These are phyloP conservation scores for Mantis religiosa DNA, from an alignment of 2,888 invertebrate species.

Conservation along the genomic window DNA sequence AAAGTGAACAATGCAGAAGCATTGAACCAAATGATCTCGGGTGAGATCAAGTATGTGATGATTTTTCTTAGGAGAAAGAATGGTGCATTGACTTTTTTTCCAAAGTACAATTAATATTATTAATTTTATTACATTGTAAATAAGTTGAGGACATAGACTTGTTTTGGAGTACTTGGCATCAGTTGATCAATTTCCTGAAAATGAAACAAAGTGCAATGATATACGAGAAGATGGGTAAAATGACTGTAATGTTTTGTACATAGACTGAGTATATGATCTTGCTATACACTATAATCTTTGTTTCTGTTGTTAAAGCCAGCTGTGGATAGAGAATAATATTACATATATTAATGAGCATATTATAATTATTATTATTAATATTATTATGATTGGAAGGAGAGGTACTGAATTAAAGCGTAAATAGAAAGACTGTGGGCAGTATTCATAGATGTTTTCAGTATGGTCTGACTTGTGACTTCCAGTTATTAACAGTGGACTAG, in stretches of 20 bases:
- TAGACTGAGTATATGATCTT: background rate
- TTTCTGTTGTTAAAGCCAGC: background rate
- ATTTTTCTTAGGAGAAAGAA: background rate
- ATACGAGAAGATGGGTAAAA: background rate
- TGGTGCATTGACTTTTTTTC: conserved; percentile 13
- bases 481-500: too few species aligned
- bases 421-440: background rate
- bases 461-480: too few species aligned
- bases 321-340: background rate
- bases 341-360: background rate
- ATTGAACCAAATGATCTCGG: background rate
- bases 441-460: too few species aligned
- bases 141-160: background rate
- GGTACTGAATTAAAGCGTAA: background rate
- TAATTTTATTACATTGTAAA: background rate
- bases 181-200: background rate
- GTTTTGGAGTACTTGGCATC: background rate
- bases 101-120: background rate
- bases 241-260: background rate
- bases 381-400: background rate
- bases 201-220: background rate
- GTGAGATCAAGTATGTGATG: background rate
- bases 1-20: background rate
- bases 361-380: background rate
- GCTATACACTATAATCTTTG: background rate